These are phyloP conservation scores for Steromphala cineraria DNA, from an alignment of 2,888 invertebrate species.

Conservation along the genomic window DNA sequence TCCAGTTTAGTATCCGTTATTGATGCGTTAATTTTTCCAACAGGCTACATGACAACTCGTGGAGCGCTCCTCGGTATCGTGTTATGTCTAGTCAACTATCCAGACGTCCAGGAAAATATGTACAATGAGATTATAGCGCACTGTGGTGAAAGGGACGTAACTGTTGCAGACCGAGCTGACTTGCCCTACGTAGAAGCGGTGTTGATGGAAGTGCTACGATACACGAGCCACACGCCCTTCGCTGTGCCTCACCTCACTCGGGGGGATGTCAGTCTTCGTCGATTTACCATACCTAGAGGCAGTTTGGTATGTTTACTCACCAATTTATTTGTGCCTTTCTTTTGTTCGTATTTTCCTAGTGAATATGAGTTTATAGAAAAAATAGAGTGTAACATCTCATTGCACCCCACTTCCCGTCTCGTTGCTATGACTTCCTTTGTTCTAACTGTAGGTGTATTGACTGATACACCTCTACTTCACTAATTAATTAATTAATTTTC, in stretches of 20 bases:
- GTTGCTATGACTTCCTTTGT: too few relatives aligned
- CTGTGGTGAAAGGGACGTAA: neutral
- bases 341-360: too few relatives aligned
- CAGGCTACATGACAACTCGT: constrained; percentile 10
- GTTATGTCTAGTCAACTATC: neutral
- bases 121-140: neutral
- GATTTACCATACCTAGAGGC: neutral
- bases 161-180: neutral
- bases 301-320: neutral
- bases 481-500: too few relatives aligned
- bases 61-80: neutral
- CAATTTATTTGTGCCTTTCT: neutral
- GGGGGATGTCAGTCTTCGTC: neutral
- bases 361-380: too few relatives aligned
- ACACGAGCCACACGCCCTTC: constrained; percentile 2
- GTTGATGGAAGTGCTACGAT: neutral
- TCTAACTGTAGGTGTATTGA: too few relatives aligned
- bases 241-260: neutral
- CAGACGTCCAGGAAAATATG: neutral
- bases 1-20: too few relatives aligned
- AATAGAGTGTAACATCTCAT: too few relatives aligned
- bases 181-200: neutral
- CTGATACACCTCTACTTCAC: too few relatives aligned
- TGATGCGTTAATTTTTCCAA: too few relatives aligned
- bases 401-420: too few relatives aligned